These are phyloP conservation scores for Uloborus plumipes DNA, from an alignment of 2,888 invertebrate genomes.

Conservation along the genomic window DNA sequence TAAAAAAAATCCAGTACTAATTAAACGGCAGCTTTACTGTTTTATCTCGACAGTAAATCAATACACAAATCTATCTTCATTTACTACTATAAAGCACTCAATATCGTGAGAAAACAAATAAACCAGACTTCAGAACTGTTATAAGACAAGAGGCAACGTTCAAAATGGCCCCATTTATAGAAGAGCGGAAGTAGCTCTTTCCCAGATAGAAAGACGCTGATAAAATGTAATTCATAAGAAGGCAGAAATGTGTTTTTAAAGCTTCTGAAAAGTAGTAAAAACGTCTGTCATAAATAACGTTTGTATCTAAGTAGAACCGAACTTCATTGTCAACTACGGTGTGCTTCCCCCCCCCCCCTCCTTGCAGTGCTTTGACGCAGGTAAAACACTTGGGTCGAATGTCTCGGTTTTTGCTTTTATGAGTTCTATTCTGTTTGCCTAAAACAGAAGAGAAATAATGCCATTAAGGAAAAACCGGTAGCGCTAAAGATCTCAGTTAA, in stretches of 20 bases:
- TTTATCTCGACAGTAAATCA: too few relatives aligned
- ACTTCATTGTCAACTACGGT: constrained; percentile 34
- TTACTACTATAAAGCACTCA: too few relatives aligned
- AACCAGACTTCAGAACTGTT: not conserved
- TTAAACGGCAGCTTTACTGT: too few relatives aligned
- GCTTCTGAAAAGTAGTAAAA: constrained; percentile 19
- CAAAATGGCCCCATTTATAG: constrained; percentile 2
- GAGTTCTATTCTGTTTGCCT: constrained; percentile 44
- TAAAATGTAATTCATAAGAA: constrained; percentile 40
- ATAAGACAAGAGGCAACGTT: not conserved
- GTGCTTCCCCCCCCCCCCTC: constrained; percentile 1
- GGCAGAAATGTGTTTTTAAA: constrained; percentile 26
- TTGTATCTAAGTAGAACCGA: constrained; percentile 29
- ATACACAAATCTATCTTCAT: too few relatives aligned
- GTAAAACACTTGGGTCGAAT: constrained; percentile 1
- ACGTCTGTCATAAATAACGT: constrained; percentile 44
- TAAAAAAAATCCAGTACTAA: too few relatives aligned
- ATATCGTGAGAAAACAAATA: too few relatives aligned
- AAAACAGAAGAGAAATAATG: constrained; percentile 34
- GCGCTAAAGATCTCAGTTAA: constrained; percentile 56
- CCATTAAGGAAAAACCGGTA: constrained; percentile 42
- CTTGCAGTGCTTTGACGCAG: too few relatives aligned
- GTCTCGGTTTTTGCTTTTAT: constrained; percentile 23
- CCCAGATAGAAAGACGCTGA: constrained; percentile 12
- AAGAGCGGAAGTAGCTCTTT: constrained; percentile 26